These are phyloP conservation scores for Emydura subglobosa DNA, from an alignment of 2,113 vertebrate species.

Conservation along the genomic window DNA sequence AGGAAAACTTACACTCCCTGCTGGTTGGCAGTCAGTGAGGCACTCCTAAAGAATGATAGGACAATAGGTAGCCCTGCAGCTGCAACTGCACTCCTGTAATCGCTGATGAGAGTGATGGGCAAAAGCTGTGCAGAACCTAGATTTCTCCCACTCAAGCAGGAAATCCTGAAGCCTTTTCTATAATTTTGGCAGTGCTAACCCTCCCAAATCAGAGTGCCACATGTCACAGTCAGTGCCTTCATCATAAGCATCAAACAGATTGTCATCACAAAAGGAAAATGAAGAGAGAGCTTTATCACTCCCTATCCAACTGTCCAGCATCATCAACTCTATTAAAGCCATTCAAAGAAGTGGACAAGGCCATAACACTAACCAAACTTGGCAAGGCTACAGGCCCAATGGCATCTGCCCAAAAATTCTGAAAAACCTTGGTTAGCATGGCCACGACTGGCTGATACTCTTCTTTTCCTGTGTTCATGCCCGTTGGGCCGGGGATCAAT, in stretches of 20 bases:
- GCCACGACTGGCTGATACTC: background rate
- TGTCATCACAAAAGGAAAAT: background rate
- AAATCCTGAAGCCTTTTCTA: background rate
- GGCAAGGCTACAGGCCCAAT: background rate
- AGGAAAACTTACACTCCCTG: background rate
- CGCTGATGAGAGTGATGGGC: background rate
- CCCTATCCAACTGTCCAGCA: background rate
- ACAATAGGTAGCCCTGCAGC: background rate
- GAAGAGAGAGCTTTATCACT: background rate
- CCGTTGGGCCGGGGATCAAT: too few relatives aligned
- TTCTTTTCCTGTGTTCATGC: background rate
- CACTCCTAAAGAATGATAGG: background rate
- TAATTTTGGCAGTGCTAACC: background rate
- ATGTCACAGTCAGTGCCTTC: background rate
- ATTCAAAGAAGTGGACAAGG: background rate
- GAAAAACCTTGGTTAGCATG: background rate
- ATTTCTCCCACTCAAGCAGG: background rate
- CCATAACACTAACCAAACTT: background rate
- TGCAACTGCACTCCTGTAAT: background rate
- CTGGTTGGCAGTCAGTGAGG: background rate
- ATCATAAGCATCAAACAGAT: background rate
- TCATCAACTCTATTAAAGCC: background rate
- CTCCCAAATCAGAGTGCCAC: background rate
- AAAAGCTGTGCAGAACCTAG: background rate
- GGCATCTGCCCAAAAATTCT: background rate